Percentiles rank a stretch among this genome's conserved stretches.
phyloP scores from a whole-genome alignment of 2,113 vertebrate species.

The Sphyrna mokarran region DNA sequence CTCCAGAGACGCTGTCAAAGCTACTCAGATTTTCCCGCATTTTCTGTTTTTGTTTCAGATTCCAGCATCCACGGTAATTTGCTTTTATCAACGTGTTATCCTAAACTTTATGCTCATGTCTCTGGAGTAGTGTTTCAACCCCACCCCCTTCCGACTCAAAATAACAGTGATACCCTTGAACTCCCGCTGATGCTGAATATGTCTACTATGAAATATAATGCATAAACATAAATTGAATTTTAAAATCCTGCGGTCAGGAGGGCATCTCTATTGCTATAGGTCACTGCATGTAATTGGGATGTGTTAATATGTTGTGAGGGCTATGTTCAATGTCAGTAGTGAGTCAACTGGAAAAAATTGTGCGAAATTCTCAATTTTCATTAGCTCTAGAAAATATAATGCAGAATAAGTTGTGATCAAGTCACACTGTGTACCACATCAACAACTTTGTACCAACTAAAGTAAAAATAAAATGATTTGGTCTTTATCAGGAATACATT shows the following conservation, averaged over 20 bases:
- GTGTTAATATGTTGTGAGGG: background rate
- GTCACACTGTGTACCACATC: background rate
- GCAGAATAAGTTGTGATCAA: background rate
- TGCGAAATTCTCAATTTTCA: background rate
- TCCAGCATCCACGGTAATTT: too few relatives aligned
- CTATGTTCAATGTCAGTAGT: background rate
- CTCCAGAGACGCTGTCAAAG: too few relatives aligned
- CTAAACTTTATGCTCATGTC: background rate
- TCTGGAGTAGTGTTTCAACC: background rate
- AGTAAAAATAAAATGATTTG: background rate
- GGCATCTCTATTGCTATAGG: constrained; percentile 38
- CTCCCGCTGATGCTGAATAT: constrained; percentile 41
- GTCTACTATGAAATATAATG: constrained; percentile 60
- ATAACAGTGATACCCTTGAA: background rate
- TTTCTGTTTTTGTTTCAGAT: too few relatives aligned
- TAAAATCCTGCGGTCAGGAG: constrained; percentile 50
- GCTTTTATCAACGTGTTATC: background rate
- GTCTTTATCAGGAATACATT: background rate
- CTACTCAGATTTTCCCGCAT: too few relatives aligned
- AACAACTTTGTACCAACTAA: background rate
- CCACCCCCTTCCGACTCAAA: background rate
- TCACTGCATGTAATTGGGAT: background rate
- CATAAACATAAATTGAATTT: constrained; percentile 56
- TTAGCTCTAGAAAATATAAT: background rate
- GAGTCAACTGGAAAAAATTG: background rate